Evolutionary conservation across 1,140 invertebrate genomes (phyloP).

Genomic region (Phocides pigmalion): DNA sequence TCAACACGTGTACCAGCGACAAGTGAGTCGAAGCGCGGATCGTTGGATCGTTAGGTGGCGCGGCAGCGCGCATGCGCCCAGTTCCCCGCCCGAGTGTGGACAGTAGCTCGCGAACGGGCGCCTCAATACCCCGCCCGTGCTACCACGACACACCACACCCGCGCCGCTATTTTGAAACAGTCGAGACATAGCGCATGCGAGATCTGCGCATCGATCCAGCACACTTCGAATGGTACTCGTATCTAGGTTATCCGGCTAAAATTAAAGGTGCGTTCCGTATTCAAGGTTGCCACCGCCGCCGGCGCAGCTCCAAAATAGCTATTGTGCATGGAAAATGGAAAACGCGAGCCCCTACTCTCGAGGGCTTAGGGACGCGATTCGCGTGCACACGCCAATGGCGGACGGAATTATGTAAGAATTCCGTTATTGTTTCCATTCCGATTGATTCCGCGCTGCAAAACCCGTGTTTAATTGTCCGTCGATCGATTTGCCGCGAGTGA

Average conservation of each 20-base stretch:
- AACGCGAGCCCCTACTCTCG: slow-evolving; percentile 52
- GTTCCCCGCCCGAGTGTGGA: slow-evolving; percentile 37
- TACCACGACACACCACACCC: slow-evolving; percentile 51
- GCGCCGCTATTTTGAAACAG: slow-evolving; percentile 62
- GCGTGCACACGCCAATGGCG: slow-evolving; percentile 63
- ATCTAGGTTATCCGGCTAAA: slow-evolving; percentile 82
- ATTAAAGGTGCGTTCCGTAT: slow-evolving; percentile 80
- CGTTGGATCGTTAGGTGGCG: slow-evolving; percentile 59
- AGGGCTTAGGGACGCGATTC: slow-evolving; percentile 63
- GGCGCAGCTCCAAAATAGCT: slow-evolving; percentile 75
- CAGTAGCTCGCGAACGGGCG: slow-evolving; percentile 68
- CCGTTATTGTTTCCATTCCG: slow-evolving; percentile 64
- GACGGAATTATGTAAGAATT: slow-evolving; percentile 77
- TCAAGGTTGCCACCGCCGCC: slow-evolving; percentile 77
- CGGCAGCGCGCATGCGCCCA: slow-evolving; percentile 57
- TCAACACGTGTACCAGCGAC: slow-evolving; percentile 43
- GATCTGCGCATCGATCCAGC: slow-evolving; percentile 75
- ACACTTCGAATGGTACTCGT: slow-evolving; percentile 69
- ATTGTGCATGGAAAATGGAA: slow-evolving; percentile 72
- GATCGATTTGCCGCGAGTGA: slow-evolving; percentile 55
- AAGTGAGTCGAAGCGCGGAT: slow-evolving; percentile 21
- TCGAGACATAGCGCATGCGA: slow-evolving; percentile 68
- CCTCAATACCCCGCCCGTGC: slow-evolving; percentile 52
- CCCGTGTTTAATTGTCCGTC: slow-evolving; percentile 39
- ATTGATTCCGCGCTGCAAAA: slow-evolving; percentile 45